Evolutionary conservation across 30 jellyfish, hydroid and myxozoan species (phyloP).

Genomic region (Pseudorhiza aurosa): DNA sequence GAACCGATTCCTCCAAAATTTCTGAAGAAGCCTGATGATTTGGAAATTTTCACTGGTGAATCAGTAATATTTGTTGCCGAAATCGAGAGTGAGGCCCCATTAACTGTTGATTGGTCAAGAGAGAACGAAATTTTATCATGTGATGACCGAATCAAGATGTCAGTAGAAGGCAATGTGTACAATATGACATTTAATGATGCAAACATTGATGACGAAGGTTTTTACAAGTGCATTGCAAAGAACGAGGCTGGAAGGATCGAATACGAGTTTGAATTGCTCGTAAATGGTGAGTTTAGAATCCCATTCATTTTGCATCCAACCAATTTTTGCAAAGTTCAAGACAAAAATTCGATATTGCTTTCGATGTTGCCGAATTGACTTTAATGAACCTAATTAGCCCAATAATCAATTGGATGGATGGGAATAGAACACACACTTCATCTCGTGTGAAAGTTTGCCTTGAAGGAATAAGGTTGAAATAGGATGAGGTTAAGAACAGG

Average conservation of each 20-base stretch:
- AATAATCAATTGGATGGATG: no score
- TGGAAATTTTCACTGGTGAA: constrained; percentile 48
- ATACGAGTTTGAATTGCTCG: constrained; percentile 87
- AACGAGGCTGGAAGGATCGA: constrained; percentile 80
- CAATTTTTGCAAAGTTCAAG: no score
- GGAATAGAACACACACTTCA: no score
- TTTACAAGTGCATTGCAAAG: constrained; percentile 69
- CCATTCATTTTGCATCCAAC: no score
- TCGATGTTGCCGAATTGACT: no score
- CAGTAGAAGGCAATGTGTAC: constrained; percentile 28
- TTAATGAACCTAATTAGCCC: no score
- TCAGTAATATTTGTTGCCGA: constrained; percentile 23
- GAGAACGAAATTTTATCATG: constrained; percentile 30
- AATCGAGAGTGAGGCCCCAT: constrained; percentile 18
- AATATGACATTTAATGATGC: constrained; percentile 45
- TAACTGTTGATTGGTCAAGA: constrained; percentile 56
- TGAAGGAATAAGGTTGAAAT: no score
- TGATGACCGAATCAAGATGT: constrained; percentile 40
- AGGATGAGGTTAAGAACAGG: no score
- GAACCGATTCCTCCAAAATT: constrained; percentile 65
- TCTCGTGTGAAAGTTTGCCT: no score
- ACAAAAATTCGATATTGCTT: no score
- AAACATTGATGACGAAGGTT: constrained; percentile 89
- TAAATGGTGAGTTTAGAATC: constrained; percentile 85
- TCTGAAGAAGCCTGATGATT: constrained; percentile 32